A percentile compares a stretch with the other conserved stretches of the same genome.
phyloP scores from a whole-genome alignment of 2,888 invertebrate species.

The Metalampra italica region DNA sequence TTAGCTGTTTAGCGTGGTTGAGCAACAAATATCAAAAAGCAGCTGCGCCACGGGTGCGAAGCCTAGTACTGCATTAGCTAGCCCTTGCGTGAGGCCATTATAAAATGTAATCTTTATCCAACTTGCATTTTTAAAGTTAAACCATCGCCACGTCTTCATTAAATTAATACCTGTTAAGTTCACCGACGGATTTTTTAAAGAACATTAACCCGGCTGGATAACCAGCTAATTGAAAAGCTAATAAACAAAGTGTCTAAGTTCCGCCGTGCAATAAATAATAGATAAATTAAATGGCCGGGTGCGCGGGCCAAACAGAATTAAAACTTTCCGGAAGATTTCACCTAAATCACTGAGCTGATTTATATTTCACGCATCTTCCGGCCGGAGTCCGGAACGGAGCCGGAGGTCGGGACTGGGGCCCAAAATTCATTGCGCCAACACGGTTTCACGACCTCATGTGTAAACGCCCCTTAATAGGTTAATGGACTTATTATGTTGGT shows the following conservation, averaged over 20 bases:
- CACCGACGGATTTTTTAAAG: constrained; percentile 15
- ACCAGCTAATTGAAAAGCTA: constrained; percentile 54
- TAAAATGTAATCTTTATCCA: no score
- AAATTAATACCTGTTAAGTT: no score
- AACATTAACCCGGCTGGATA: constrained; percentile 5
- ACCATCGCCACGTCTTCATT: no score
- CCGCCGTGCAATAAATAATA: constrained; percentile 60
- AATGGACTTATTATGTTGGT: constrained; percentile 8
- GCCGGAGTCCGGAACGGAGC: constrained; percentile 25
- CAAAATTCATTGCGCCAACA: constrained; percentile 5
- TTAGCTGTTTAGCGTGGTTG: no score
- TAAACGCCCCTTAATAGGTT: constrained; percentile 5
- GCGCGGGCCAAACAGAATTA: constrained; percentile 61
- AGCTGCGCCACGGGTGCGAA: background rate
- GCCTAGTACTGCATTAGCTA: background rate
- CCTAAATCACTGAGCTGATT: constrained; percentile 69
- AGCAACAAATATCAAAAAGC: no score
- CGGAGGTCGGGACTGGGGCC: constrained; percentile 11
- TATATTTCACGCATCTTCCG: constrained; percentile 68
- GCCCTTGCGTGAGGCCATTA: no score
- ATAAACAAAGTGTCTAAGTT: constrained; percentile 58
- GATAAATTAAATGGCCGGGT: constrained; percentile 60
- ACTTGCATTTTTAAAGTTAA: no score
- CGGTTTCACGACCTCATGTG: constrained; percentile 2
- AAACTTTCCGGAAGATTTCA: constrained; percentile 63